Conservation (phyloP, 2,888 invertebrate species). For the Mongoloraphidia duomilia region DNA sequence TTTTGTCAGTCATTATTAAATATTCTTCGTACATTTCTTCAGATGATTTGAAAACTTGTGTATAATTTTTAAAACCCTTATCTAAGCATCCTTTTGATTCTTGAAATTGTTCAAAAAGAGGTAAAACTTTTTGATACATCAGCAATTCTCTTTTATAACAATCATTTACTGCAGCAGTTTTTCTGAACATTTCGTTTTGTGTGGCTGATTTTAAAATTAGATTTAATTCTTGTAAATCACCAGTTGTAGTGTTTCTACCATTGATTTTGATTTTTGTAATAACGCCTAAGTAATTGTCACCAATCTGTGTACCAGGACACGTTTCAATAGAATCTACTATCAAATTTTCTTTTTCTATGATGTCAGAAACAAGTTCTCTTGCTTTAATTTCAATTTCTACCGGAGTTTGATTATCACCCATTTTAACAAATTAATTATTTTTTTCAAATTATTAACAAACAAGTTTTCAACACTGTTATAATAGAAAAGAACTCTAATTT, state of each 20-base stretch:
- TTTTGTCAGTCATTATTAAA: conserved; percentile 1
- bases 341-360: no score
- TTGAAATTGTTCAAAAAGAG: conserved; percentile 16
- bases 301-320: neutral
- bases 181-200: conserved; percentile 13
- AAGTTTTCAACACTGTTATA: no score
- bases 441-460: no score
- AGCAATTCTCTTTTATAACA: conserved; percentile 19
- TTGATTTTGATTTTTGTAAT: conserved; percentile 11
- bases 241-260: neutral
- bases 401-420: no score
- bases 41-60: no score
- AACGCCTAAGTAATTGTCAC: conserved; percentile 14
- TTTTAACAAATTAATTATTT: no score
- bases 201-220: conserved; percentile 21
- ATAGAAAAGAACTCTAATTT: no score
- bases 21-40: neutral
- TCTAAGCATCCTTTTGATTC: neutral
- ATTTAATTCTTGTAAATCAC: conserved; percentile 8
- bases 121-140: conserved; percentile 19
- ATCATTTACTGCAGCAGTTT: conserved; percentile 13
- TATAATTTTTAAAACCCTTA: no score
- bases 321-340: no score
- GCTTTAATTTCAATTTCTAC: no score
- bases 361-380: no score